Base-by-base conservation (phyloP, 1,140 invertebrate species). In the Habropoda laboriosa region DNA sequence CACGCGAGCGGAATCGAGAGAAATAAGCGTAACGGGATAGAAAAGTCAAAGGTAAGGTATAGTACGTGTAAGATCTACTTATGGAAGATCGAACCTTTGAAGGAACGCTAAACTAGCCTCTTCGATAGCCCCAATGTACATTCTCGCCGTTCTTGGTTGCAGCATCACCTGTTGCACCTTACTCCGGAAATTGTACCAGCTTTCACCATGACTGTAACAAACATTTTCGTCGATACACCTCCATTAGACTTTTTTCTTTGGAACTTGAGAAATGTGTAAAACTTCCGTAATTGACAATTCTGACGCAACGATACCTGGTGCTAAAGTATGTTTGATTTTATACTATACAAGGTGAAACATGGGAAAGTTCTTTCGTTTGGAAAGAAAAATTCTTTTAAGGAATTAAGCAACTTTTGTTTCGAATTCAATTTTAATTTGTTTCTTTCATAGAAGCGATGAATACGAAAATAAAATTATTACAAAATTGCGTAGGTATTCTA, bases 121-220 rank as follows among this genome's bases (percentile, higher is more conserved):
- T 89, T 97, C 95, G 55, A 97, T 94, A 27, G 95, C 94, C 47
- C 94, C 94, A 30, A 97, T 94, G 85, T 97, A 97, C 68, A 96
- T 95, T 89, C 94, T 95, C 1, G 96, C 96, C 1, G 95, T 96
- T 86, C 95, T 94, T 5, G 97, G 97, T 80, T 97, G 95, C 81
- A 97, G 92, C 91, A 97, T 94, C n/a, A 96, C 94, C 90, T 97
- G 96, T 86, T 97, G 97, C n/a, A 97, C 96, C 92, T 96, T 96
- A 40, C 95, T 96, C 47, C 97, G 94, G 86, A 97, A 97, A 71
- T 94, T 94, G 86, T 96, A 96, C 97, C 97, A 98, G 80, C 95
- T 95, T 90, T 95, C 95, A 30, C 97, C 97, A 88, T 97, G 97
- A n/a, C 97, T 97, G 93, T 1, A 71, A 70, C 24, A 51, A 45